Evolutionary conservation across 2,888 invertebrate genomes (phyloP), one percentile per base, ranked within the genome.

Genomic region (Elmis aenea): DNA sequence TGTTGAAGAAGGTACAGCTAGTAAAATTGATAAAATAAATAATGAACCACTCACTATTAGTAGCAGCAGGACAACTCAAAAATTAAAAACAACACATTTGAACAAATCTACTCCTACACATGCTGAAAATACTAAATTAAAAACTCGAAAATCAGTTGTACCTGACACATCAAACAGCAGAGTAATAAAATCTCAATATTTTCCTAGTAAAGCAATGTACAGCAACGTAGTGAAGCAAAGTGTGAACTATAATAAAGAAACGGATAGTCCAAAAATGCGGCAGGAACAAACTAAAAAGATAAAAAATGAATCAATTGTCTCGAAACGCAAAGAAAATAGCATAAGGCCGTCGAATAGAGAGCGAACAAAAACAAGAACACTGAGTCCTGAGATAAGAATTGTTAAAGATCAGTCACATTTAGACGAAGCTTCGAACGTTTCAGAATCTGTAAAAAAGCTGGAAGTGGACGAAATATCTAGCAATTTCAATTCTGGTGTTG

Each of bases 141-240:
- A 5, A 18, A 26, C 24, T 29, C 32, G 15, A 5, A 37, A 24
- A 27, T 15, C 11, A 12, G 21, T 26, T 16, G 23, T 11, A 8
- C 33, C 33, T 3, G 29, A 32, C 14, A 46, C 56, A 25, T 48
- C 57, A 13, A 59, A 57, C 44, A 54, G 33, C 29, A 54, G 61
- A 51, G 57, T 66, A 12, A 51, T 54, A 13, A 64, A 59, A 45
- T 52, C 61, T 8, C 60, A 64, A 50, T 67, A 54, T 55, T 66
- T 64, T 49, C 67, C 67, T n/a, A 58, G 52, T 26, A 64, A 64
- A 50, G 52, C 51, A 38, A 54, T 64, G 46, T 62, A 59, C 35
- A 45, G 59, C 14, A 58, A 63, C 34, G 8, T 18, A 5, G 5
- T 8, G 5, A 5, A 18, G 8, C 18, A 5, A 2, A 59, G 54